Evolutionary conservation across 1,140 invertebrate genomes (phyloP).

Genomic region (Atopsyche davidsoni): DNA sequence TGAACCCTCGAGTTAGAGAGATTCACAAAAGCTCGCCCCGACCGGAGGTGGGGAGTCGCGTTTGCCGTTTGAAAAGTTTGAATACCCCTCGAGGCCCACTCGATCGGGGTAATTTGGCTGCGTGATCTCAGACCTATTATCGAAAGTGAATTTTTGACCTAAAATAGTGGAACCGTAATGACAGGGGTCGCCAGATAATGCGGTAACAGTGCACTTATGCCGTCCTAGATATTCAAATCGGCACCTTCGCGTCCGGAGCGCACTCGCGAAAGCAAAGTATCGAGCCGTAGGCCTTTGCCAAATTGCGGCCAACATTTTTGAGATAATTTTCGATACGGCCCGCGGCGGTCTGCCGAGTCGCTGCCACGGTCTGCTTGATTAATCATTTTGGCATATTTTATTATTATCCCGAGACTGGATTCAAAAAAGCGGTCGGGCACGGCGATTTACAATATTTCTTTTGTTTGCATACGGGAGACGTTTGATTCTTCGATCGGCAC

Average conservation of each 20-base stretch:
- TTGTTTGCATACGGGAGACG: slow-evolving; percentile 1
- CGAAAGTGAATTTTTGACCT: too few species aligned
- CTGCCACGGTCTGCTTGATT: not conserved
- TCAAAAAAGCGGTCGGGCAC: slow-evolving; percentile 1
- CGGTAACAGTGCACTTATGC: not conserved
- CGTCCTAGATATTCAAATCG: slow-evolving; percentile 13
- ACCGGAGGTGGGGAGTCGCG: too few species aligned
- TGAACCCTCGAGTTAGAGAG: too few species aligned
- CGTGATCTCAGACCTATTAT: too few species aligned
- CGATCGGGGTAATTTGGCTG: too few species aligned
- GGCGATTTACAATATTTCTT: slow-evolving; percentile 9
- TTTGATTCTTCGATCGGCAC: too few species aligned
- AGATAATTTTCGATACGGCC: slow-evolving; percentile 11
- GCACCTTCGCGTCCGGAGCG: not conserved
- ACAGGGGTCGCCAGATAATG: too few species aligned
- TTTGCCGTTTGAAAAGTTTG: too few species aligned
- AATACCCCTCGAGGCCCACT: too few species aligned
- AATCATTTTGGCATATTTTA: slow-evolving; percentile 1
- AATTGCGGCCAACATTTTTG: slow-evolving; percentile 13
- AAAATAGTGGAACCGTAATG: too few species aligned
- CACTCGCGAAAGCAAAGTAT: slow-evolving; percentile 11
- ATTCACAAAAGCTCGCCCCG: too few species aligned
- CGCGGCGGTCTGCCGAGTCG: not conserved
- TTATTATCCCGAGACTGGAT: not conserved
- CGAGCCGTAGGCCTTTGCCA: slow-evolving; percentile 5